phyloP scores from a whole-genome alignment of 2,113 vertebrate genomes.

The Ptychochromis oligacanthus region DNA sequence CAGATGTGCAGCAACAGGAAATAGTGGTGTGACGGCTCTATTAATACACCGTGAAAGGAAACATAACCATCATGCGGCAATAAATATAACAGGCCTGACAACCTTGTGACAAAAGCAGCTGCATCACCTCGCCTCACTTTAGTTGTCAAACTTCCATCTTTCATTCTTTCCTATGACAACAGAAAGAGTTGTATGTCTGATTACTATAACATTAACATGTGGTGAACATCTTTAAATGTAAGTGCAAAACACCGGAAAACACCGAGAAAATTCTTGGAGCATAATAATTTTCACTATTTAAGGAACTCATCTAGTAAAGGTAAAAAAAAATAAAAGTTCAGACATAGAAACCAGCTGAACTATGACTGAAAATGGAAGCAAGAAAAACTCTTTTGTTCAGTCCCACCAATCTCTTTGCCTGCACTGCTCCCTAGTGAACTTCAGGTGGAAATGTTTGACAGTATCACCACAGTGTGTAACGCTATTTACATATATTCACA shows the following conservation, averaged over 20 bases:
- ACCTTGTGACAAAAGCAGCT: slow-evolving; percentile 1
- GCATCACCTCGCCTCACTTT: not conserved
- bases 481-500: not conserved
- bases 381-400: not conserved
- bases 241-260: too few species aligned
- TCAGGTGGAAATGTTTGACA: not conserved
- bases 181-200: not conserved
- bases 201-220: not conserved
- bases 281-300: not conserved
- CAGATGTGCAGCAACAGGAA: not conserved
- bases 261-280: not conserved
- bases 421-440: slow-evolving; percentile 43
- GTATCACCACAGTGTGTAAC: not conserved
- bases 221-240: not conserved
- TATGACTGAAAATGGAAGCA: not conserved
- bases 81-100: not conserved
- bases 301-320: not conserved
- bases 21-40: not conserved
- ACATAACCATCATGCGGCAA: not conserved
- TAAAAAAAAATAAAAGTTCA: not conserved
- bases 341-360: not conserved
- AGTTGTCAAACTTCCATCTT: not conserved
- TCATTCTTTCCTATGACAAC: not conserved
- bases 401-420: not conserved
- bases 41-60: not conserved